Base-by-base conservation (phyloP, 2,888 invertebrate genomes). In the Clitarchus hookeri region DNA sequence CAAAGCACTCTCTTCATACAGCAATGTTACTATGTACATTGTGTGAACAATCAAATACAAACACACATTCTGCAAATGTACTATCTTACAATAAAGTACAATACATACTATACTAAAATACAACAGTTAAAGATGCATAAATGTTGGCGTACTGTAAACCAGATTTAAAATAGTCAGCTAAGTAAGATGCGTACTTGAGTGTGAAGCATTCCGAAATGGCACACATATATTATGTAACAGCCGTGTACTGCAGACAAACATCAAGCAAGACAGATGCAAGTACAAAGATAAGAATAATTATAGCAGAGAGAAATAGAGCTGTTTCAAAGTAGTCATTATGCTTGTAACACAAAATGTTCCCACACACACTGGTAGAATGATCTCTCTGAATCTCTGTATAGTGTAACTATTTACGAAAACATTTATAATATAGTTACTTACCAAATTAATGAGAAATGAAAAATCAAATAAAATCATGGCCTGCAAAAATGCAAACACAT, bases 171-270 rank as follows among this genome's bases (percentile, higher is more conserved):
- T 65, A 65, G 3, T 48, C 48, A 23, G n/a, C 19, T 65, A 23
- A 65, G n/a, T 23, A 65, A 48, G 1, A 48, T 16, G 16, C 16
- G 16, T 48, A 48, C 48, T 48, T 48, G 48, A 48, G 2, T 48
- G 11, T 48, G 16, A 48, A 48, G 48, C 11, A 48, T 48, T 48
- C 11, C 11, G 16, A 48, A 65, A 65, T 65, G 65, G 48, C 65
- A n/a, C n/a, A 65, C 65, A 53, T 2, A 53, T 19, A 53, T 53
- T 53, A 53, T 53, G 53, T 53, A 53, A 53, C 53, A 65, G 48
- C 65, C 65, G n/a, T 65, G n/a, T 65, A 65, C 65, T n/a, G 65
- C 65, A 65, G n/a, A 65, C 19, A 65, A 65, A 65, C 65, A 65
- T 8, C 65, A 65, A 65, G 65, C 65, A 65, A 65, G 65, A n/a